These are phyloP conservation scores for Orthosia incerta DNA, from an alignment of 2,888 invertebrate genomes.

Conservation along the genomic window DNA sequence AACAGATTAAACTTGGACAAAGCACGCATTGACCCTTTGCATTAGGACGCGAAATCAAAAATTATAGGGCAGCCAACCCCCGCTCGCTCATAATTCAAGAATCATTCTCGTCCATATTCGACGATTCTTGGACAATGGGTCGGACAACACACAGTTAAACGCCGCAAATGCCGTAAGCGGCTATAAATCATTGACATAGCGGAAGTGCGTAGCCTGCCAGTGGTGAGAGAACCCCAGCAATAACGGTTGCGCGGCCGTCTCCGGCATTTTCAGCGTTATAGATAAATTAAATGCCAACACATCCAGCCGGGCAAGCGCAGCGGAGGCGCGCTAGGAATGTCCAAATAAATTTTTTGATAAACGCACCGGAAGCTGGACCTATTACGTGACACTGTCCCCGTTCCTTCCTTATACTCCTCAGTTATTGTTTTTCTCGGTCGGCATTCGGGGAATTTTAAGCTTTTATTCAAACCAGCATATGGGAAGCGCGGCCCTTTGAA, in stretches of 20 bases:
- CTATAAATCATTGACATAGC: conserved; percentile 90
- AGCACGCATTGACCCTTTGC: conserved; percentile 79
- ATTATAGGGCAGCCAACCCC: conserved; percentile 79
- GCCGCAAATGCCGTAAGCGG: conserved; percentile 86
- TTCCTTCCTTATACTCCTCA: conserved; percentile 82
- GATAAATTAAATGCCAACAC: conserved; percentile 90
- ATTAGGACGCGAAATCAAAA: conserved; percentile 85
- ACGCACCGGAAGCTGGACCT: conserved; percentile 89
- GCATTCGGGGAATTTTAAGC: conserved; percentile 85
- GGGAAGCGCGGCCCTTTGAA: conserved; percentile 88
- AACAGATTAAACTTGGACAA: conserved; percentile 79
- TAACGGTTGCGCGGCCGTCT: conserved; percentile 84
- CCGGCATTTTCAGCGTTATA: conserved; percentile 87
- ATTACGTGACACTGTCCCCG: conserved; percentile 88
- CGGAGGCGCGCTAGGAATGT: conserved; percentile 86
- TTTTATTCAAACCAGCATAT: conserved; percentile 84
- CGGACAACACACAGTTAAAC: conserved; percentile 87
- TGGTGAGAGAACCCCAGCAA: conserved; percentile 80
- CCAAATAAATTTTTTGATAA: conserved; percentile 90
- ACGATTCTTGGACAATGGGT: conserved; percentile 85
- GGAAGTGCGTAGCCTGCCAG: conserved; percentile 87
- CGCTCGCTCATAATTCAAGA: conserved; percentile 86
- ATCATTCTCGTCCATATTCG: conserved; percentile 86
- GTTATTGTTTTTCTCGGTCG: conserved; percentile 88
- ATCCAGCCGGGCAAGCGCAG: conserved; percentile 83